Evolutionary conservation across 2,113 vertebrate species (phyloP).

Genomic region (Puffinus mauretanicus): DNA sequence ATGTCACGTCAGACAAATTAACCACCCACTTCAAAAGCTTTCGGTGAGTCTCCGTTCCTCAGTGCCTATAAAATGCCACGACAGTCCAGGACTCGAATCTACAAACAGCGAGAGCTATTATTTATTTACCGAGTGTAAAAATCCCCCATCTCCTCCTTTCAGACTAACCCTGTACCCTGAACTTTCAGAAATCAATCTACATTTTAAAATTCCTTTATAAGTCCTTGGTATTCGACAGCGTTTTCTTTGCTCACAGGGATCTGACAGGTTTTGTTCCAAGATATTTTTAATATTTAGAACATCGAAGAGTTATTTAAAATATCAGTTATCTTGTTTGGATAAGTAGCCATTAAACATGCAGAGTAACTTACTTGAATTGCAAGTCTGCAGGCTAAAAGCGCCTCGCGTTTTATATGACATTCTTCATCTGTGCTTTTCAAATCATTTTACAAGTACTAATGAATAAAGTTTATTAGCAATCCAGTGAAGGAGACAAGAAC

Average conservation of each 20-base stretch:
- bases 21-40: slow-evolving; percentile 28
- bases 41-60: neutral
- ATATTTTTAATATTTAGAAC: slow-evolving; percentile 53
- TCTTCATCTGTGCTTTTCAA: slow-evolving; percentile 40
- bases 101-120: neutral
- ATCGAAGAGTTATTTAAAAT: slow-evolving; percentile 39
- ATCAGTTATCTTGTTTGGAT: slow-evolving; percentile 54
- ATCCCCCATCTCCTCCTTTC: neutral
- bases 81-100: neutral
- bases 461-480: slow-evolving; percentile 61
- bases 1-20: slow-evolving; percentile 44
- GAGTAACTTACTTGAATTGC: slow-evolving; percentile 9
- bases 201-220: slow-evolving; percentile 45
- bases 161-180: neutral
- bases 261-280: slow-evolving; percentile 31
- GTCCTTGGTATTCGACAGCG: neutral
- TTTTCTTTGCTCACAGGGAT: slow-evolving; percentile 44
- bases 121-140: slow-evolving; percentile 37
- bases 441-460: slow-evolving; percentile 54
- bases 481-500: neutral
- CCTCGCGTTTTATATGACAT: neutral
- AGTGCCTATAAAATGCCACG: neutral
- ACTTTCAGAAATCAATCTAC: slow-evolving; percentile 59
- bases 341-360: slow-evolving; percentile 55
- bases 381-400: slow-evolving; percentile 28